These are phyloP conservation scores for Myzus persicae DNA, from an alignment of 1,140 invertebrate genomes.

Conservation along the genomic window DNA sequence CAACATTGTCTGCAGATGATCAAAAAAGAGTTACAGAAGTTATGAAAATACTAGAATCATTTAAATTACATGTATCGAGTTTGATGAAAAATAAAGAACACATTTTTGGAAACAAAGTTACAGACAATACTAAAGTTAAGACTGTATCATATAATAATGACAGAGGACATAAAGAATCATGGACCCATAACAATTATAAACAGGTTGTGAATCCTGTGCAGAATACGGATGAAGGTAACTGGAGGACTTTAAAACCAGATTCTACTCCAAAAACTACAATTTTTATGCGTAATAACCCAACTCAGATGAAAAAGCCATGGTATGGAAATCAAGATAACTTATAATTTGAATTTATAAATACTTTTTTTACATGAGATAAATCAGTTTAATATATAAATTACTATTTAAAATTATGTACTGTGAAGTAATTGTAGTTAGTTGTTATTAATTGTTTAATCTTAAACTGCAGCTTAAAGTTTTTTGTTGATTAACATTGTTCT, in stretches of 20 bases:
- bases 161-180: background rate
- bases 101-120: background rate
- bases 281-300: background rate
- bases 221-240: conserved; percentile 2
- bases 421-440: background rate
- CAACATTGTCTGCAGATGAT: background rate
- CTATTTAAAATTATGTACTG: background rate
- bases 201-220: background rate
- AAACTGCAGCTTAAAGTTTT: too few species aligned
- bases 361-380: background rate
- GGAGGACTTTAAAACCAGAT: conserved; percentile 43
- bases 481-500: background rate
- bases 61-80: background rate
- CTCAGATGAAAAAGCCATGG: background rate
- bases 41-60: background rate
- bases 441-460: background rate
- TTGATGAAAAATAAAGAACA: conserved; percentile 11
- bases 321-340: background rate
- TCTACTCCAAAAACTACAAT: background rate
- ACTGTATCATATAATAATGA: background rate
- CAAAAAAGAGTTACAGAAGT: background rate
- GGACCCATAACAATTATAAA: background rate
- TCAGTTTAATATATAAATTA: background rate
- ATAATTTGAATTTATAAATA: background rate
- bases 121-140: background rate